phyloP scores from a whole-genome alignment of 2,888 invertebrate species.

The Tupiocoris notatus region DNA sequence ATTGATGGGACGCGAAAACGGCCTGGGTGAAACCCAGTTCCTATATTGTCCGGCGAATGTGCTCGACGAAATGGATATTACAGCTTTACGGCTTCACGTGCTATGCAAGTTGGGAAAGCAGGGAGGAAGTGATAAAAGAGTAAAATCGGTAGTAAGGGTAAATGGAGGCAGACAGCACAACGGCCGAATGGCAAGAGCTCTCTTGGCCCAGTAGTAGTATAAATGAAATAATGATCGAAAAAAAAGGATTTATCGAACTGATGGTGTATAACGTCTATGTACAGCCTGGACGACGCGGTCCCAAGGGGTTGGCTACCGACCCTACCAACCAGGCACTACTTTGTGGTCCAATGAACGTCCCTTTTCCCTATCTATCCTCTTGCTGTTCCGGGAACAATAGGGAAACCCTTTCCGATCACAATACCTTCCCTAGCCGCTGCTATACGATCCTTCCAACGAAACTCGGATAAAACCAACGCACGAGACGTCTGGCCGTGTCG shows the following conservation, averaged over 20 bases:
- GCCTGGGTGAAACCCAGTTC: background rate
- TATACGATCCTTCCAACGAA: background rate
- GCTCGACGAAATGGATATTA: background rate
- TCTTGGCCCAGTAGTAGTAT: background rate
- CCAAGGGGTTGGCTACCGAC: background rate
- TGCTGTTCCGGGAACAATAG: background rate
- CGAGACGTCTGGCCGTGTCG: constrained; percentile 6
- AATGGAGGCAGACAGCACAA: background rate
- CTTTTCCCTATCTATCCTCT: background rate
- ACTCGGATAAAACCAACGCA: constrained; percentile 27
- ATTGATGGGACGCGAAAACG: background rate
- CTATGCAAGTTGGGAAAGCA: background rate
- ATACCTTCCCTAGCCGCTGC: background rate
- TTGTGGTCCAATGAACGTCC: background rate
- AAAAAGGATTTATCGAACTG: constrained; percentile 9
- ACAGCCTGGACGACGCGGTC: background rate
- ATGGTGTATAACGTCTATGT: background rate
- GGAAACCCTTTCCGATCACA: constrained; percentile 11
- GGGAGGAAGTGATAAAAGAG: background rate
- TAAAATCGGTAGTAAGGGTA: background rate
- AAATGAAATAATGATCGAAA: constrained; percentile 16
- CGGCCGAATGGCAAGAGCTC: background rate
- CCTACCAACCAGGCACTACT: background rate
- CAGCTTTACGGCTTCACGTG: background rate
- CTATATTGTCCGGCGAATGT: background rate